Evolutionary conservation across 2,797 vertebrate species (phyloP), one percentile per base, ranked within the genome.

Genomic region (Danio jaintianensis): DNA sequence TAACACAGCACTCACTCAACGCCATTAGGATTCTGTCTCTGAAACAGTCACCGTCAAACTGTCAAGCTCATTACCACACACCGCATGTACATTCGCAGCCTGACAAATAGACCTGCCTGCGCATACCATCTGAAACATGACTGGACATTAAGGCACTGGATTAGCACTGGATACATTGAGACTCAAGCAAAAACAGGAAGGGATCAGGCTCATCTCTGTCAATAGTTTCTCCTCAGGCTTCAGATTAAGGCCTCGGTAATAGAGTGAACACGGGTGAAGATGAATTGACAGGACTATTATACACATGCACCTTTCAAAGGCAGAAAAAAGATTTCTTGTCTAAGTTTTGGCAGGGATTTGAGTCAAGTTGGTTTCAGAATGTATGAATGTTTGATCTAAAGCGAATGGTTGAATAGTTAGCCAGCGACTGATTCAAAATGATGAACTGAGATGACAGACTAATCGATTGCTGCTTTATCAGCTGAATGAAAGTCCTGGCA

Each of bases 71-170:
- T 83, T 78, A 83, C 50, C 58, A 59, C 62, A 45, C 74, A 47
- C 68, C 16, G 59, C 69, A 80, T 84, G 50, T 75, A 29, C 43
- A 78, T 75, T 62, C 18, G 50, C 7, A 56, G 53, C 18, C 40
- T 73, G 63, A 71, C 72, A 50, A 36, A 69, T 9, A 61, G 72
- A 76, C 82, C 52, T 53, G 50, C 42, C 20, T 50, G 70, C 18
- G 61, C 78, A 78, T 68, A 59, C 78, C 73, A 75, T 86, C 73
- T 80, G 66, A 75, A 81, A 80, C 83, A 78, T 82, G 80, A 86
- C 69, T 43, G 43, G 85, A 83, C 83, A 86, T 58, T 18, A 64
- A 86, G 80, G 43, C 40, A 50, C 50, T 63, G 75, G 74, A 84
- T 84, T 84, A 82, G 13, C 56, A 82, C 40, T 61, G 10, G 66